Conservation (phyloP, 2,113 vertebrate species). For the Halcyon senegalensis region DNA sequence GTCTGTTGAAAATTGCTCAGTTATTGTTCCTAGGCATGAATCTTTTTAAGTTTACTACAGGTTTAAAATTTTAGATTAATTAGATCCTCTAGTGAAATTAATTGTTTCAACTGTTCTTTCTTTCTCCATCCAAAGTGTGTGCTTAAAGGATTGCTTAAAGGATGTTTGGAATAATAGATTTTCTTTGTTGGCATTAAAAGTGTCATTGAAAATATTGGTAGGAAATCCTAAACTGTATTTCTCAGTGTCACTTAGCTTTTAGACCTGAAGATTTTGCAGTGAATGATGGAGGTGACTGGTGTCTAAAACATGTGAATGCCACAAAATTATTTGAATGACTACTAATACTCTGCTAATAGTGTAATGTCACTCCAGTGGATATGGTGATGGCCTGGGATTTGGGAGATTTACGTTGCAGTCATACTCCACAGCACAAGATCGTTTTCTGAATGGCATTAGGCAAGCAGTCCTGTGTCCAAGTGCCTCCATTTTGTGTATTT, state of each 20-base stretch:
- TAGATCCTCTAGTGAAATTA: background rate
- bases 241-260: background rate
- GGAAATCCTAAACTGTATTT: background rate
- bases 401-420: background rate
- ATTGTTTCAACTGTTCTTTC: background rate
- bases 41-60: background rate
- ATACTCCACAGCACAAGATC: background rate
- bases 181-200: background rate
- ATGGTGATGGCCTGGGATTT: background rate
- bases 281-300: background rate
- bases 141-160: background rate
- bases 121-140: background rate
- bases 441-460: background rate
- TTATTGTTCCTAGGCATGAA: background rate
- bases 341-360: background rate
- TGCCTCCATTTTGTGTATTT: background rate
- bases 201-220: background rate
- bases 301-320: background rate
- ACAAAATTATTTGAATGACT: background rate
- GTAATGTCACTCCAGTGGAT: background rate
- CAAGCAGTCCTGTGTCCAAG: background rate
- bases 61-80: background rate
- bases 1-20: background rate
- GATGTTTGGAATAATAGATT: background rate
- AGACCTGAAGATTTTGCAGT: background rate